Conservation (phyloP, 1,140 invertebrate species). For the Branchinecta lynchi region DNA sequence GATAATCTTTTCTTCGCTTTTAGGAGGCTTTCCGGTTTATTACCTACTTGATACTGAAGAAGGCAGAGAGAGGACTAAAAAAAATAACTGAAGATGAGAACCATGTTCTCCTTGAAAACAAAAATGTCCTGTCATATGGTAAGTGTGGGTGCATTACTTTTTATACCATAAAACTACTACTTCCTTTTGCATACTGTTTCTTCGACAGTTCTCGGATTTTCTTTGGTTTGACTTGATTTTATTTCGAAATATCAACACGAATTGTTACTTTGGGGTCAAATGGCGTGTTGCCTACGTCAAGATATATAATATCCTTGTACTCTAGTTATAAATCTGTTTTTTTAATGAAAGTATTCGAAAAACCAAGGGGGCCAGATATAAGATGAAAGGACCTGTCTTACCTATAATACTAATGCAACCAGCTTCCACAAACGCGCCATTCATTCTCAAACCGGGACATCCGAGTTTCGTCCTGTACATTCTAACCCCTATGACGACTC, state of each 20-base stretch:
- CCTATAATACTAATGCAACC: too few species aligned
- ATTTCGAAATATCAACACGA: too few species aligned
- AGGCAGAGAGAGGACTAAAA: slow-evolving; percentile 71
- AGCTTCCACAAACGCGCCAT: too few species aligned
- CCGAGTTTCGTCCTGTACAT: too few species aligned
- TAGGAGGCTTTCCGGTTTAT: slow-evolving; percentile 59
- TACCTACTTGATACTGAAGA: slow-evolving; percentile 56
- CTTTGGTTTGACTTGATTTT: too few species aligned
- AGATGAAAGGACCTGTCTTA: neutral
- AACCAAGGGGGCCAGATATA: neutral
- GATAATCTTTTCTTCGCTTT: slow-evolving; percentile 22
- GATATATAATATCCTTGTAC: too few species aligned
- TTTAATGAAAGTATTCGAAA: neutral
- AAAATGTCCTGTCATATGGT: slow-evolving; percentile 77
- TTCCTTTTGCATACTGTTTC: slow-evolving; percentile 14
- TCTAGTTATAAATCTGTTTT: too few species aligned
- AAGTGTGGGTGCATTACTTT: slow-evolving; percentile 21
- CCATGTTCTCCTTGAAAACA: slow-evolving; percentile 59
- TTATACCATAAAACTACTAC: slow-evolving; percentile 13
- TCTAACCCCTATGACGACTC: neutral
- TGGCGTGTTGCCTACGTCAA: too few species aligned
- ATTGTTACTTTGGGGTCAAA: too few species aligned
- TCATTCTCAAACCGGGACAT: too few species aligned
- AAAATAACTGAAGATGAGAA: slow-evolving; percentile 59
- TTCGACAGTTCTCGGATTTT: slow-evolving; percentile 15